Conservation (phyloP, 1,140 invertebrate species). For the Drosophila seguyi region DNA sequence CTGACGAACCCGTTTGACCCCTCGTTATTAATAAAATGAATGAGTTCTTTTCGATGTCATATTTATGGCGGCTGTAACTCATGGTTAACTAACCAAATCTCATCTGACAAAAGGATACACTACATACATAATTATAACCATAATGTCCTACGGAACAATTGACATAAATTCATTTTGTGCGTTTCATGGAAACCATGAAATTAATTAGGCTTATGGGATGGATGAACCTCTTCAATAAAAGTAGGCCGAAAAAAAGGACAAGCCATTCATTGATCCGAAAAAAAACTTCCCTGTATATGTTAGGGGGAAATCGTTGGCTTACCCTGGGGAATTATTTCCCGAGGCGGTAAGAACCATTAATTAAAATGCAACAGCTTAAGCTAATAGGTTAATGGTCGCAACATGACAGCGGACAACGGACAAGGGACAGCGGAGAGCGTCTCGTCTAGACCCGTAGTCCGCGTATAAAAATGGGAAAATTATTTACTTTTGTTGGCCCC, state of each 20-base stretch:
- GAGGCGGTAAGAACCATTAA: conserved; percentile 44
- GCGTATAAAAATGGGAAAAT: conserved; percentile 65
- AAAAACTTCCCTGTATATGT: conserved; percentile 18
- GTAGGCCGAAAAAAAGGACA: conserved; percentile 2
- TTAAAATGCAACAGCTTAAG: conserved; percentile 77
- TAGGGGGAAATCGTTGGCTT: conserved; percentile 56
- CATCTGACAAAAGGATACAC: conserved; percentile 19
- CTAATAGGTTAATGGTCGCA: conserved; percentile 55
- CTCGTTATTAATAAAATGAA: conserved; percentile 14
- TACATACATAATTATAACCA: not conserved
- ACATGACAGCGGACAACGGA: conserved; percentile 12
- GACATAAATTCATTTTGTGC: conserved; percentile 58
- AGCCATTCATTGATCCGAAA: conserved; percentile 36
- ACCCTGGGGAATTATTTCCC: conserved; percentile 28
- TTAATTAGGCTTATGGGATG: conserved; percentile 48
- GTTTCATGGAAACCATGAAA: conserved; percentile 53
- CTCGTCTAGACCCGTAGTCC: conserved; percentile 35
- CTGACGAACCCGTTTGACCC: conserved; percentile 9
- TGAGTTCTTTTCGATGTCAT: conserved; percentile 7
- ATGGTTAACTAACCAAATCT: conserved; percentile 43
- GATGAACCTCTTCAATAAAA: conserved; percentile 13
- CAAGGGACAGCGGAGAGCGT: not conserved
- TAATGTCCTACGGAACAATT: conserved; percentile 45
- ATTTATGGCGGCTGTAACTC: conserved; percentile 24
- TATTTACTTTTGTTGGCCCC: conserved; percentile 67